These are phyloP conservation scores for Patiria miniata DNA, from an alignment of 35 echinoderm and acorn worm species.

Conservation along the genomic window DNA sequence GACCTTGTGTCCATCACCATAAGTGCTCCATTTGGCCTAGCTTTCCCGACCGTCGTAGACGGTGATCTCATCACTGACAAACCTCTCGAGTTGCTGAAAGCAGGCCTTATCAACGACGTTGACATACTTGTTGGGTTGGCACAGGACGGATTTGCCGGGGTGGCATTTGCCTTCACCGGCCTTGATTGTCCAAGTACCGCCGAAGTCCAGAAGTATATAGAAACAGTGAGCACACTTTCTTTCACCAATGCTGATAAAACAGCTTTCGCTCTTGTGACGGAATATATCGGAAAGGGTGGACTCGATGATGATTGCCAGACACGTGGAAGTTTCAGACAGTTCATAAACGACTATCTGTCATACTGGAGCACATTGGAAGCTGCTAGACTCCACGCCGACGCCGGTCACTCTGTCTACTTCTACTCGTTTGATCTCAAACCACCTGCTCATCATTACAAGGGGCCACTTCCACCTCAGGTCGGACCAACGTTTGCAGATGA, in stretches of 20 bases:
- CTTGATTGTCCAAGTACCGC: not conserved
- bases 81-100: not conserved
- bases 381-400: not conserved
- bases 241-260: not conserved
- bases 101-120: not conserved
- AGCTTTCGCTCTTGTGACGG: not conserved
- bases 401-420: not conserved
- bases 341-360: constrained; percentile 3
- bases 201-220: not conserved
- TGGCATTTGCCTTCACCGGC: not conserved
- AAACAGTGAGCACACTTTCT: not conserved
- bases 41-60: constrained; percentile 71
- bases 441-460: not conserved
- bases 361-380: not conserved
- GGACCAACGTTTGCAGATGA: constrained; percentile 29
- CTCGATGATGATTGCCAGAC: not conserved
- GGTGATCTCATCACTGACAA: constrained; percentile 9
- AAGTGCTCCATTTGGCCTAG: not conserved
- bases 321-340: not conserved
- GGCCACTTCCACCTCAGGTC: not conserved
- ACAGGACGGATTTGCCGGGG: not conserved
- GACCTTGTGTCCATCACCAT: not conserved
- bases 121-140: not conserved
- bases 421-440: constrained; percentile 34
- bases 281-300: not conserved